Evolutionary conservation across 2,113 vertebrate species (phyloP).

Genomic region (Gasterosteus nipponicus): DNA sequence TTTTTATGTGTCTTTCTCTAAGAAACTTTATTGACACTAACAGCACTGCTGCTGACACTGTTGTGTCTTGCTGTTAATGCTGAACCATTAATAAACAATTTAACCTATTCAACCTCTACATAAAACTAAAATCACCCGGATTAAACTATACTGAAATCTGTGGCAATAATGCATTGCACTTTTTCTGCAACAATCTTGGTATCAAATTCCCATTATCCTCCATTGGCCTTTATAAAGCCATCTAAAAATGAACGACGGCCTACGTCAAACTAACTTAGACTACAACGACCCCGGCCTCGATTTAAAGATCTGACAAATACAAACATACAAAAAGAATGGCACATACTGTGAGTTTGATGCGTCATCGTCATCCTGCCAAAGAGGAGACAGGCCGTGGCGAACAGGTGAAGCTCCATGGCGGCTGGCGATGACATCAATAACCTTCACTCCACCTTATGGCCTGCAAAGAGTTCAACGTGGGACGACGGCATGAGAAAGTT

Average conservation of each 20-base stretch:
- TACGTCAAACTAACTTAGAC: background rate
- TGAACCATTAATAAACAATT: background rate
- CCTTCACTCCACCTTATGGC: slow-evolving; percentile 31
- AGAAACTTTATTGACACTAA: background rate
- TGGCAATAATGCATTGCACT: background rate
- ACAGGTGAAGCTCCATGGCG: slow-evolving; percentile 70
- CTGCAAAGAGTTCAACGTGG: slow-evolving; percentile 55
- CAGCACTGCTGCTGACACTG: background rate
- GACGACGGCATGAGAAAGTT: slow-evolving; percentile 43
- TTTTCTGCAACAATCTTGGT: slow-evolving; percentile 16
- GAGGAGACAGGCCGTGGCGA: slow-evolving; percentile 63
- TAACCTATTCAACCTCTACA: background rate
- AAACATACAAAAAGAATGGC: background rate
- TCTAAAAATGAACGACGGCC: background rate
- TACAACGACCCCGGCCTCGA: background rate
- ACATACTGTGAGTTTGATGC: slow-evolving; percentile 74
- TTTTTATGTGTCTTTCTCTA: no score
- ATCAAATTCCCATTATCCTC: background rate
- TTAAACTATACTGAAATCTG: background rate
- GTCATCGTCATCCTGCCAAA: slow-evolving; percentile 63
- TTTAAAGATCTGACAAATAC: background rate
- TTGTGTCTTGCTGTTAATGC: background rate
- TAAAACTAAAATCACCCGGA: background rate
- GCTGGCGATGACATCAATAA: slow-evolving; percentile 10
- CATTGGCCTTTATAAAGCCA: background rate